These are phyloP conservation scores for Penelope pileata DNA, from an alignment of 2,113 vertebrate genomes.

Conservation along the genomic window DNA sequence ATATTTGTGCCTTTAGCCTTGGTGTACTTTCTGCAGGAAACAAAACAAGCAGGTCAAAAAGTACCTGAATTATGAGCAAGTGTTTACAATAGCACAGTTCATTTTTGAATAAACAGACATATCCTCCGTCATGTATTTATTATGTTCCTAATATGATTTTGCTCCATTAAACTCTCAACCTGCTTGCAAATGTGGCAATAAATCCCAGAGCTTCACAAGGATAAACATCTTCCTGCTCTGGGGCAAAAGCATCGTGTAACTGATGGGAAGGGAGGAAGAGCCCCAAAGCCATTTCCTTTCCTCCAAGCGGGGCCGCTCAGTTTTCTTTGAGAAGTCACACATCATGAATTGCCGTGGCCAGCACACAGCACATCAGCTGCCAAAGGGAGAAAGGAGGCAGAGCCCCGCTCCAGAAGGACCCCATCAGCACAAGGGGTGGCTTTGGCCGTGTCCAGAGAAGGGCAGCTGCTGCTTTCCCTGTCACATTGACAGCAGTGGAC, in stretches of 20 bases:
- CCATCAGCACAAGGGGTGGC: accelerated
- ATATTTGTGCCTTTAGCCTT: neutral
- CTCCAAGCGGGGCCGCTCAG: neutral
- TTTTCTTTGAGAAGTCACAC: neutral
- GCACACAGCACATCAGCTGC: accelerated
- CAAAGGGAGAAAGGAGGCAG: neutral
- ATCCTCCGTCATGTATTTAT: neutral
- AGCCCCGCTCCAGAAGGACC: neutral
- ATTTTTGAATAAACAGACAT: neutral
- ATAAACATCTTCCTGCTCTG: neutral
- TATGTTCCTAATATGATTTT: neutral
- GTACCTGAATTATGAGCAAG: neutral
- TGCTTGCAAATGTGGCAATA: neutral
- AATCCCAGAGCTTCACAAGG: neutral
- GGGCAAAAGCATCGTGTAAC: neutral
- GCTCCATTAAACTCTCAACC: neutral
- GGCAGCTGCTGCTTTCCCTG: neutral
- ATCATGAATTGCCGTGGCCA: accelerated
- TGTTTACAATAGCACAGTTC: neutral
- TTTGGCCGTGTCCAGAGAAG: neutral
- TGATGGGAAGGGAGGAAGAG: neutral
- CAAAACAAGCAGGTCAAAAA: neutral
- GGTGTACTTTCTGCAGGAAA: neutral
- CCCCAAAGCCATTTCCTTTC: neutral
- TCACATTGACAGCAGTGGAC: accelerated